Evolutionary conservation across 2,888 invertebrate genomes (phyloP).

Genomic region (Bembecia ichneumoniformis): DNA sequence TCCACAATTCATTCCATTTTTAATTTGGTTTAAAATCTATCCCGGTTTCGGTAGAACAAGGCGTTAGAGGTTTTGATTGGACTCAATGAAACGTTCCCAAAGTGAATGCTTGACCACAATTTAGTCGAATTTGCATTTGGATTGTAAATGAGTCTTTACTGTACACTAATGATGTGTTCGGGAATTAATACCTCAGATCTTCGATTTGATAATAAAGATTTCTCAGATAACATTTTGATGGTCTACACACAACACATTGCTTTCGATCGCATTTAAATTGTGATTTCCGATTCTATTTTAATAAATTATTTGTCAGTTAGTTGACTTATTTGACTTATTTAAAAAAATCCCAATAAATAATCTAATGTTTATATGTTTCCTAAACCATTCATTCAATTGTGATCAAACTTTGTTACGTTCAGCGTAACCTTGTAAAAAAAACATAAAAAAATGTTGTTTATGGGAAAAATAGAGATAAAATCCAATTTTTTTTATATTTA

Average conservation of each 20-base stretch:
- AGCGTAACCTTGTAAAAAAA: too few species aligned
- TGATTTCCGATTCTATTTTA: slow-evolving; percentile 35
- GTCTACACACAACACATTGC: slow-evolving; percentile 22
- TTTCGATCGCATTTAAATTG: slow-evolving; percentile 24
- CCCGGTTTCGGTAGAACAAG: slow-evolving; percentile 32
- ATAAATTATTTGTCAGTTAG: too few species aligned
- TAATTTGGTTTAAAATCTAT: slow-evolving; percentile 28
- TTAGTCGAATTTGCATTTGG: slow-evolving; percentile 61
- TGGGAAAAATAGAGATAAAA: too few species aligned
- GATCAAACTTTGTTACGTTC: too few species aligned
- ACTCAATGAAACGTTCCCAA: slow-evolving; percentile 30
- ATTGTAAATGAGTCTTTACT: slow-evolving; percentile 44
- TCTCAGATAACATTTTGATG: slow-evolving; percentile 40
- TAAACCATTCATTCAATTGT: too few species aligned
- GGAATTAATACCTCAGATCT: slow-evolving; percentile 59
- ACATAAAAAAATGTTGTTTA: too few species aligned
- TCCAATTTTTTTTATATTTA: too few species aligned
- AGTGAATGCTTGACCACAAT: slow-evolving; percentile 49
- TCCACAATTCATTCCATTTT: slow-evolving; percentile 42
- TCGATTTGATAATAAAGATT: slow-evolving; percentile 45
- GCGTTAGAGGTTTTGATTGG: slow-evolving; percentile 51
- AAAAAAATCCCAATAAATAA: too few species aligned
- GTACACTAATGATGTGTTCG: slow-evolving; percentile 66
- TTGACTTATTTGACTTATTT: too few species aligned
- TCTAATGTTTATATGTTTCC: too few species aligned